Evolutionary conservation across 2,888 invertebrate genomes (phyloP).

Genomic region (Eupithecia exiguata): DNA sequence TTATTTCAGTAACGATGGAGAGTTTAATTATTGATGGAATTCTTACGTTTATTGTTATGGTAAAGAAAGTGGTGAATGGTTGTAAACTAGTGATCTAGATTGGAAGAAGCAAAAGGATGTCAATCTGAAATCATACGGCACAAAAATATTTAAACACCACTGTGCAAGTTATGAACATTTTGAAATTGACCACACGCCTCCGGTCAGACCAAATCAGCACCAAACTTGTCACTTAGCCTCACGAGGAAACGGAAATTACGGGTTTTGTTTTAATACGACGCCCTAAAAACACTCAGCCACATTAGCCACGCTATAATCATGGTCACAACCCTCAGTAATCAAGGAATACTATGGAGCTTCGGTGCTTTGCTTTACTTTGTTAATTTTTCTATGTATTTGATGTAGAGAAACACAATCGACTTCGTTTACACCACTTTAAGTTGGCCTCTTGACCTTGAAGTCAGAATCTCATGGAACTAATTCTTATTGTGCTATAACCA

Average conservation of each 20-base stretch:
- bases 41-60: conserved; percentile 2
- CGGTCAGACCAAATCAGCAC: neutral
- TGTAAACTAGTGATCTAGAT: conserved; percentile 1
- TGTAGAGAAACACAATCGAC: neutral
- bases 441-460: neutral
- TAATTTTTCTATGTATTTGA: neutral
- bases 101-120: neutral
- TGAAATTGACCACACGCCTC: neutral
- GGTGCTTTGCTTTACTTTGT: neutral
- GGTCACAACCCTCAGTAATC: neutral
- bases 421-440: neutral
- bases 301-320: neutral
- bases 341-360: neutral
- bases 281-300: neutral
- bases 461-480: conserved; percentile 10
- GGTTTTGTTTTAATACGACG: neutral
- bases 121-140: neutral
- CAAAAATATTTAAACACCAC: neutral
- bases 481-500: conserved; percentile 11
- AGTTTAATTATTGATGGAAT: conserved; percentile 37
- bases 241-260: too few species aligned
- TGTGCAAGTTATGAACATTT: neutral
- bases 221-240: neutral
- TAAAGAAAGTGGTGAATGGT: neutral
- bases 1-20: conserved; percentile 30